Conservation (phyloP, 2,797 vertebrate genomes). For the Amniataba percoides region DNA sequence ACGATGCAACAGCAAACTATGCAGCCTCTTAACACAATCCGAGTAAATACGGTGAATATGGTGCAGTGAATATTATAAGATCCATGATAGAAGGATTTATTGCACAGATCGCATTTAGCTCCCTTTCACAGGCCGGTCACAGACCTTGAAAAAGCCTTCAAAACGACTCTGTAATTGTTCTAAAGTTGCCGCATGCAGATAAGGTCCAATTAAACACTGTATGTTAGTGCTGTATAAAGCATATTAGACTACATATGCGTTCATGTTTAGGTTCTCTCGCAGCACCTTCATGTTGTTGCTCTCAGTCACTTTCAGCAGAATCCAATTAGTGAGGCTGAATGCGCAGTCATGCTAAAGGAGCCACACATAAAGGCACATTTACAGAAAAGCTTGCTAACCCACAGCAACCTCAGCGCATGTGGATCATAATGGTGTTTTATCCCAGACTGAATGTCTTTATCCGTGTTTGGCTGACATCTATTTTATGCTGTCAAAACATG, state of each 20-base stretch:
- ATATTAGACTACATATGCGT: background rate
- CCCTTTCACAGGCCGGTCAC: background rate
- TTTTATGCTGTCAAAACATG: slow-evolving; percentile 12
- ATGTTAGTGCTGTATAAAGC: no score
- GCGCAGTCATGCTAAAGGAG: background rate
- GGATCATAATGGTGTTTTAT: background rate
- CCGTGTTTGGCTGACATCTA: slow-evolving; percentile 19
- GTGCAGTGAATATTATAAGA: background rate
- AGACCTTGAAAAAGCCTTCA: no score
- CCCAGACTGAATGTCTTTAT: background rate
- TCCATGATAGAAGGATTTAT: background rate
- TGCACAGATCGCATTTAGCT: background rate
- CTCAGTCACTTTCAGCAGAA: background rate
- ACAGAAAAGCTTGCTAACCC: background rate
- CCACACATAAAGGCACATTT: background rate
- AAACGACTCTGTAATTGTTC: background rate
- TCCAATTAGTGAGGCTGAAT: background rate
- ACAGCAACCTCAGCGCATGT: background rate
- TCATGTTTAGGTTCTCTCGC: slow-evolving; percentile 5
- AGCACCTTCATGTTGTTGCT: slow-evolving; percentile 6
- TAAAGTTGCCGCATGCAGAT: background rate
- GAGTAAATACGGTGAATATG: background rate
- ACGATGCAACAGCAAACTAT: background rate
- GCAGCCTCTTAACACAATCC: background rate
- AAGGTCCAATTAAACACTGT: background rate